These are phyloP conservation scores for Cyanocitta stelleri DNA, from an alignment of 2,113 vertebrate species.

Conservation along the genomic window DNA sequence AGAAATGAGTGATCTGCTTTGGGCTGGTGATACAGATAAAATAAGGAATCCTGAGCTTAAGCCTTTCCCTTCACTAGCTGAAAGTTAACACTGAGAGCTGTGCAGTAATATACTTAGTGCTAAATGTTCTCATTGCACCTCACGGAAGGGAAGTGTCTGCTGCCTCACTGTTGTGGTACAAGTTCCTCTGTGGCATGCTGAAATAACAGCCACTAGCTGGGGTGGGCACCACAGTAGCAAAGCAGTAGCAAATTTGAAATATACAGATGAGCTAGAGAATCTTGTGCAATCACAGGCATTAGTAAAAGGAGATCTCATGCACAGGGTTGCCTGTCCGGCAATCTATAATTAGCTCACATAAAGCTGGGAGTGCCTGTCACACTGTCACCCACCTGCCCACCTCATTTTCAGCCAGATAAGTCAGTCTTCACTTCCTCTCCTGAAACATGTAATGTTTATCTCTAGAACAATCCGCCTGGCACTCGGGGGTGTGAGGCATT, in stretches of 20 bases:
- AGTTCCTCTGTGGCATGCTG: fast-evolving
- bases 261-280: background rate
- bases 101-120: background rate
- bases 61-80: background rate
- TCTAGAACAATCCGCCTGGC: background rate
- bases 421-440: background rate
- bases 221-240: fast-evolving
- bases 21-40: background rate
- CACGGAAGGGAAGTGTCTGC: background rate
- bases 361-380: background rate
- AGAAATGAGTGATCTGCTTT: background rate
- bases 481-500: fast-evolving
- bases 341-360: background rate
- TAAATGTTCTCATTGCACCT: background rate
- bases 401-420: conserved; percentile 11
- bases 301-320: background rate
- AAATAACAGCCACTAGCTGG: background rate
- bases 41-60: background rate
- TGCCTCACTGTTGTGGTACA: background rate
- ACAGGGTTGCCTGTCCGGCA: background rate
- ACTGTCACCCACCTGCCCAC: background rate
- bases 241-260: background rate
- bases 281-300: background rate
- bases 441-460: background rate
- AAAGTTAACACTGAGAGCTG: background rate